Evolutionary conservation across 1,140 invertebrate species (phyloP), one percentile per base, ranked within the genome.

Genomic region (Theocolax elegans): DNA sequence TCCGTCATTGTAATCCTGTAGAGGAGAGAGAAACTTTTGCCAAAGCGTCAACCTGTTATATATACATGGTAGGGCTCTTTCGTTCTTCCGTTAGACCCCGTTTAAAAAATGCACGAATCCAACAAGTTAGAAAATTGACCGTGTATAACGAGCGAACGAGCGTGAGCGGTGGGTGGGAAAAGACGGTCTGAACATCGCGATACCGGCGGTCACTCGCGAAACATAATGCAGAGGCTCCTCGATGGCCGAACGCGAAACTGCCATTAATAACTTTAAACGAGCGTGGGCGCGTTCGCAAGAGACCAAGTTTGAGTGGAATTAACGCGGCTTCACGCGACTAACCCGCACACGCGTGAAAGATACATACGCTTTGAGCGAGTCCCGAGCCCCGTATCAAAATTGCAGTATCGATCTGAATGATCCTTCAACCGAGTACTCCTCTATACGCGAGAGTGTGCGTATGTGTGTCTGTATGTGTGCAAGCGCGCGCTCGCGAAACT

Each of bases 211-310:
- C 10, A 35, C 31, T 35, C 10, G 31, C 31, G 31, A 6, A 10
- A 10, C 48, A 49, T 44, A 48, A 54, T 71, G 51, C 51, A 6
- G 4, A 6, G 4, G 31, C 10, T 4, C 31, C 31, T 40, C 51
- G 44, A 29, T 44, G 27, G 60, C 46, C 35, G 53, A 59, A 46
- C 51, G 49, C 56, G 35, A 72, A 72, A 74, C 60, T 67, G 19
- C 51, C 65, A 59, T 75, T 72, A 76, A 76, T 76, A 75, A 75
- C 56, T 53, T 60, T 49, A 29, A 60, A 31, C 27, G 29, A 38
- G 31, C 15, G 17, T 12, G 1, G n/a, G n/a, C n/a, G n/a, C n/a
- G n/a, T n/a, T n/a, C n/a, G n/a, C n/a, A n/a, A n/a, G n/a, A n/a
- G n/a, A n/a, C 17, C 13, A 19, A 59, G 19, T 35, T 67, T 54